Evolutionary conservation across 2,888 invertebrate genomes (phyloP).

Genomic region (Palloptera scutellata): DNA sequence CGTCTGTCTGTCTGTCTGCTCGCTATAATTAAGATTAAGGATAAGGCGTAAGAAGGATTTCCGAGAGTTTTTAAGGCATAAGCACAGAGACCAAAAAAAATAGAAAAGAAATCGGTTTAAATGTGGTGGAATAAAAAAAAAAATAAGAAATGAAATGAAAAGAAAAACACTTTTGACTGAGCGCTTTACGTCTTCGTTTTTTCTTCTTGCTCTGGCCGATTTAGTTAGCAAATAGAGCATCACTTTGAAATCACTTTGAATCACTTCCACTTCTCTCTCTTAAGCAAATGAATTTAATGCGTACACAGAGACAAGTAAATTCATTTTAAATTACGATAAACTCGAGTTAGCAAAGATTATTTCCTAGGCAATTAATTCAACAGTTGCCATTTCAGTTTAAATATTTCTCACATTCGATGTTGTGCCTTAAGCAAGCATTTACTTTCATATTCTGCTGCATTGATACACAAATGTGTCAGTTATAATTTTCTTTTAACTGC

Average conservation of each 20-base stretch:
- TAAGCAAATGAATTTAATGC: neutral
- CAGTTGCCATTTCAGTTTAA: too few species aligned
- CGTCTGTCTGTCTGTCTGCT: slow-evolving; percentile 35
- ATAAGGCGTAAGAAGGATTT: slow-evolving; percentile 61
- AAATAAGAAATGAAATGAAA: slow-evolving; percentile 10
- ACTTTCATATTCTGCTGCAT: too few species aligned
- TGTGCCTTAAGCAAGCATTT: too few species aligned
- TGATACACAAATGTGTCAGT: too few species aligned
- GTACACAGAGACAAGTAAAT: too few species aligned
- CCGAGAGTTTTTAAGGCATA: slow-evolving; percentile 44
- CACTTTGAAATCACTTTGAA: neutral
- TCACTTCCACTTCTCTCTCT: too few species aligned
- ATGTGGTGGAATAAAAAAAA: slow-evolving; percentile 30
- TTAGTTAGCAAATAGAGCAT: neutral
- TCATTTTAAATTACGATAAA: neutral
- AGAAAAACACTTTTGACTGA: neutral
- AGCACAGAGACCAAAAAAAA: slow-evolving; percentile 31
- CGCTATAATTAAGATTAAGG: slow-evolving; percentile 62
- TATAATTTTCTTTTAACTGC: too few species aligned
- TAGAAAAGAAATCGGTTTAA: slow-evolving; percentile 47
- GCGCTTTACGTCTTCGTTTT: neutral
- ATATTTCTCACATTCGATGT: too few species aligned
- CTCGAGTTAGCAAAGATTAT: too few species aligned
- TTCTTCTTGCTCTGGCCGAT: neutral
- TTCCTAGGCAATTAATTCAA: too few species aligned